phyloP scores from a whole-genome alignment of 2,797 vertebrate genomes.

The Pseudochaenichthys georgianus region DNA sequence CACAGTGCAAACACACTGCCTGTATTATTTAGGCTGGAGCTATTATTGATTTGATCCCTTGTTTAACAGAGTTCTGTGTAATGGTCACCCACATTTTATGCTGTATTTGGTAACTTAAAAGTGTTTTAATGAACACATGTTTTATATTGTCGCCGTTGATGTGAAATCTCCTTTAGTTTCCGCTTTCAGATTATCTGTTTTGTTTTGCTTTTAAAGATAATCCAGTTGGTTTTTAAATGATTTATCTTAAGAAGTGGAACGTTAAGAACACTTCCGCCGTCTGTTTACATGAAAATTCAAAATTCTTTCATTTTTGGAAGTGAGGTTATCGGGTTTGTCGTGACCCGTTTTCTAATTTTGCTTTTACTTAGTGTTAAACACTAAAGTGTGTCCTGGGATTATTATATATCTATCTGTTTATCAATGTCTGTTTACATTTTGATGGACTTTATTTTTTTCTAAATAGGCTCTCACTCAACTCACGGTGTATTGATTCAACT shows the following conservation, averaged over 20 bases:
- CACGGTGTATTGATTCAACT: too few species aligned
- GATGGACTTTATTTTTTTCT: neutral
- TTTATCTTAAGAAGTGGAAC: neutral
- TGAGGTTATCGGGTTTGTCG: neutral
- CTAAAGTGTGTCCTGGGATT: neutral
- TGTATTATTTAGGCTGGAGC: neutral
- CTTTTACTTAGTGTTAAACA: neutral
- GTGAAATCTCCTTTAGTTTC: neutral
- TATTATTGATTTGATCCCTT: neutral
- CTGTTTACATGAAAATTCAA: too few species aligned
- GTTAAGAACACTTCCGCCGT: neutral
- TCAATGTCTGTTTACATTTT: neutral
- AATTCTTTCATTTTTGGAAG: too few species aligned
- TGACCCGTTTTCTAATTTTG: neutral
- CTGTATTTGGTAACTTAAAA: neutral
- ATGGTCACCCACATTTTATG: too few species aligned
- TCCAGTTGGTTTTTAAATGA: neutral
- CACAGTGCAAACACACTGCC: conserved; percentile 34
- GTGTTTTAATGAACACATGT: neutral
- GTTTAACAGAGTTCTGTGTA: neutral
- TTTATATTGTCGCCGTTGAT: neutral
- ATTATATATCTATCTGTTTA: conserved; percentile 8
- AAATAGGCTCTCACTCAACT: neutral
- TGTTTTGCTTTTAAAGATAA: neutral
- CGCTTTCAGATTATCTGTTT: too few species aligned